phyloP scores from a whole-genome alignment of 2,797 vertebrate species.

The Enteromius radiatus region DNA sequence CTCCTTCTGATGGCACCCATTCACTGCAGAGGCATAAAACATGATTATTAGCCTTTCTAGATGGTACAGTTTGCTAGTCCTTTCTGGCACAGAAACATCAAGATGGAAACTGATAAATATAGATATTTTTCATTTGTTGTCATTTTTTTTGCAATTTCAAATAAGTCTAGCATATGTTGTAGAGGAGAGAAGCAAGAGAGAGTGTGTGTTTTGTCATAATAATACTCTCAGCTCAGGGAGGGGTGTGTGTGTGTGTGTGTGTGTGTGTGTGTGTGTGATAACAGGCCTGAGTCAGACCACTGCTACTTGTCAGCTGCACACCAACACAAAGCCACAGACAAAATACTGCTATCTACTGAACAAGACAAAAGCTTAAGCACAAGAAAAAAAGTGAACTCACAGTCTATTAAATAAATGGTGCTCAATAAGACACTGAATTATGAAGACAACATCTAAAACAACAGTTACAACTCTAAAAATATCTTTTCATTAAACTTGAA shows the following conservation, averaged over 20 bases:
- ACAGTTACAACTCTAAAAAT: constrained; percentile 4
- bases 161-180: not conserved
- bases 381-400: not conserved
- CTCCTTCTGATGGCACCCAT: not conserved
- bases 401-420: not conserved
- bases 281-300: constrained; percentile 23
- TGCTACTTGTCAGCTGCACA: constrained; percentile 19
- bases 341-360: not conserved
- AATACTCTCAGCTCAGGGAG: constrained; percentile 1
- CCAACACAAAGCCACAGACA: constrained; percentile 2
- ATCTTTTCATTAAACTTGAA: not conserved
- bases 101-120: not conserved
- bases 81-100: not conserved
- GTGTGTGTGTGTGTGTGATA: constrained; percentile 37
- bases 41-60: not conserved
- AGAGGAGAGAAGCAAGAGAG: not conserved
- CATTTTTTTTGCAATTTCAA: constrained; percentile 1
- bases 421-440: not conserved
- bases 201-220: constrained; percentile 18
- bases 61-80: not conserved
- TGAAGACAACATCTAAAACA: not conserved
- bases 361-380: not conserved
- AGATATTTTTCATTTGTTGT: not conserved
- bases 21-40: not conserved
- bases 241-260: constrained; percentile 18